Evolutionary conservation across 2,888 invertebrate species (phyloP), one percentile per base, ranked within the genome.

Genomic region (Gandaritis pyraliata): DNA sequence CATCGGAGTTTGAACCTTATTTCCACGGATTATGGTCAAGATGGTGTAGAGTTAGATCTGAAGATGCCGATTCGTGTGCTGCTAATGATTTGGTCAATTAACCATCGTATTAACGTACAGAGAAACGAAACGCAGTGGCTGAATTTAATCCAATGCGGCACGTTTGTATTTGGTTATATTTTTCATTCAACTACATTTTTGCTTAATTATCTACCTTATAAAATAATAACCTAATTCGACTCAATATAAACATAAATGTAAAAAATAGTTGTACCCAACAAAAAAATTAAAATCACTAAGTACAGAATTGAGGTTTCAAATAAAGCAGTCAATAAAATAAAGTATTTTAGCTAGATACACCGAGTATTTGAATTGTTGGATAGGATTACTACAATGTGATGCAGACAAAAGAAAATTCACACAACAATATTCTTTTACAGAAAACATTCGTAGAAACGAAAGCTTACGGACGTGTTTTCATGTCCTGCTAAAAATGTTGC

Each of bases 41-140:
- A 61, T 54, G 47, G 50, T 47, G 45, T 36, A 29, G 68, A 61
- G 69, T 64, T 65, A 74, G 71, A 72, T 72, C 72, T 67, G 64
- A 77, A 74, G 75, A 72, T 62, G 77, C 82, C 82, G 80, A 80
- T 76, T 71, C 71, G 73, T 77, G 74, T 74, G 68, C 85, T 87
- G 68, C 85, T 87, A 88, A 87, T 87, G 86, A 87, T 83, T 77
- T 72, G 77, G 77, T 78, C 82, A 86, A 87, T 87, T 87, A 86
- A 82, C 81, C 68, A 49, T 59, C 39, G 58, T 53, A 64, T 66
- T 66, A 64, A 55, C 52, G 18, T 23, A 18, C 36, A 49, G 50
- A 65, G 51, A 43, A 69, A 64, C 61, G 58, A 64, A 65, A 68
- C 62, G 67, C 59, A 58, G 6, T 23, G 13, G 39, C 16, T 43